A percentile compares a stretch with the other conserved stretches of the same genome.
Conservation (phyloP, 2,113 vertebrate species). For the Dermatemys mawii region DNA sequence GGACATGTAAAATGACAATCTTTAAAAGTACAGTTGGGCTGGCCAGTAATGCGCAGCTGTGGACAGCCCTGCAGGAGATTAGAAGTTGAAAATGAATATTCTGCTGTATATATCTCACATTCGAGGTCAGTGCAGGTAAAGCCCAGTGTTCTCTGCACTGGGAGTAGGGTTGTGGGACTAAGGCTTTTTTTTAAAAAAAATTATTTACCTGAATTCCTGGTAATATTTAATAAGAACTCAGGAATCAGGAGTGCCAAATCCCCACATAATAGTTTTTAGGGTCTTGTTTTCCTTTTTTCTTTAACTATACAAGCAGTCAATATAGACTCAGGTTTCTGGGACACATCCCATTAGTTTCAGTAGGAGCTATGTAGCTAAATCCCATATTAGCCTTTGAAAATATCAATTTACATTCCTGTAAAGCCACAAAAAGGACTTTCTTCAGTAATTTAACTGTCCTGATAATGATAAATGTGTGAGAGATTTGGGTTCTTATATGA, state of each 20-base stretch:
- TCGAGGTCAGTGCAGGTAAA: background rate
- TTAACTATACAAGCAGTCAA: background rate
- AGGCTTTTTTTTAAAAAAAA: background rate
- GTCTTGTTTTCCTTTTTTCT: background rate
- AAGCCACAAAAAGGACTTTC: background rate
- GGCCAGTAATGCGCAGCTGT: background rate
- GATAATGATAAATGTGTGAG: background rate
- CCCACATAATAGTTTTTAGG: background rate
- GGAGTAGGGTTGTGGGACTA: background rate
- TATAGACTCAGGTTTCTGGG: background rate
- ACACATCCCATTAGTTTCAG: rapidly evolving
- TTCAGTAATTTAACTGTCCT: constrained; percentile 26
- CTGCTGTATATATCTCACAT: background rate
- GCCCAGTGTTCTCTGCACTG: background rate
- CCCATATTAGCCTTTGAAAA: background rate
- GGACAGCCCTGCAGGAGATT: background rate
- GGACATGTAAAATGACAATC: background rate
- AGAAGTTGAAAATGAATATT: background rate
- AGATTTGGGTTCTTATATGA: background rate
- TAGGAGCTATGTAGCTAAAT: background rate
- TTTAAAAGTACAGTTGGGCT: constrained; percentile 6
- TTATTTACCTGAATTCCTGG: background rate
- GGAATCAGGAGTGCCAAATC: background rate
- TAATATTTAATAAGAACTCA: background rate
- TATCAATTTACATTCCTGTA: background rate